Evolutionary conservation across 2,797 vertebrate genomes (phyloP), one percentile per base, ranked within the genome.

Genomic region (Serranus cabrilla): DNA sequence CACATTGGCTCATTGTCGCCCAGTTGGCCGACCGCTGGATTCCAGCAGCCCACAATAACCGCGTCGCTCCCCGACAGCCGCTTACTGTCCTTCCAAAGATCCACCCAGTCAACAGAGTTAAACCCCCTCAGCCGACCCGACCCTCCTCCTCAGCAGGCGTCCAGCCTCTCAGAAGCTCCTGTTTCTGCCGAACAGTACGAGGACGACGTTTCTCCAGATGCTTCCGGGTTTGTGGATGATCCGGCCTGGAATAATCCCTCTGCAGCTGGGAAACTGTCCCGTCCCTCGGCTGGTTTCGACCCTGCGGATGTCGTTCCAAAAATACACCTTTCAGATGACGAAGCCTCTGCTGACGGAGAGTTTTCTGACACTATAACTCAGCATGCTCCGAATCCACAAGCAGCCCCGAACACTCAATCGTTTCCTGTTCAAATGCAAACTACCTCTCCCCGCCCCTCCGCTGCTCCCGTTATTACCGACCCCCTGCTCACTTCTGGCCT

Each of bases 231-330:
- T 20, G 27, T 49, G 0, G 16, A 31, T 4, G 34, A 16, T 50
- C 20, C 55, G 1, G 61, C 67, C 49, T 61, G 43, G 1, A 11
- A 42, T 18, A 64, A 77, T 49, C 34, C 37, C 49, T 61, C 72
- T 25, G 40, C 61, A 42, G 56, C 60, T n/a, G 68, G 8, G 12
- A 64, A 43, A 49, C 47, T 3, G 17, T 20, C 34, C 0, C 57
- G 72, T 31, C 17, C 37, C 9, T 56, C 77, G 18, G 43, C 25
- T 54, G 13, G 51, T 12, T 88, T 87, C 45, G 37, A 87, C 71
- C 77, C 78, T 5, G 81, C 60, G 0, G 57, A 85, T 21, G 71
- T 87, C 40, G 74, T 81, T 58, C 81, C 85, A 11, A 87, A 90
- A 71, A 76, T 81, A 18, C 87, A 84, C 5, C 20, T 10, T 11